A percentile compares a stretch with the other conserved stretches of the same genome.
These are phyloP conservation scores for Prunella himalayana DNA, from an alignment of 2,113 vertebrate species.

Conservation along the genomic window DNA sequence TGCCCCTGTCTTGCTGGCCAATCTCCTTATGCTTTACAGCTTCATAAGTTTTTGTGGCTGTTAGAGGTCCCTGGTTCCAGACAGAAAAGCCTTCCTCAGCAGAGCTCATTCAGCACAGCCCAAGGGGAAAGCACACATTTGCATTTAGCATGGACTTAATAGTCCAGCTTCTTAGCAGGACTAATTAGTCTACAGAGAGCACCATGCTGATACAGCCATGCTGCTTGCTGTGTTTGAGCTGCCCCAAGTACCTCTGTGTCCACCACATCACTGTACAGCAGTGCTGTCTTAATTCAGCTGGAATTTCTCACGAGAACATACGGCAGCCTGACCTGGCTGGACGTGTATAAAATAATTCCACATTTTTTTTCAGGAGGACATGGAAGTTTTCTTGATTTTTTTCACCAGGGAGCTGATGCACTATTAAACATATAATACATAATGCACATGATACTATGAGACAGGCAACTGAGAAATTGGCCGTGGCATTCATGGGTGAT, in stretches of 20 bases:
- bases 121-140: not conserved
- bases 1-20: not conserved
- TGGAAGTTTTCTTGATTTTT: slow-evolving; percentile 2
- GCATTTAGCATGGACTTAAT: not conserved
- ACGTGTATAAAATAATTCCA: slow-evolving; percentile 12
- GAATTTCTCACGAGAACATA: not conserved
- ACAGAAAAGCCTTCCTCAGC: not conserved
- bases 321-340: not conserved
- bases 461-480: not conserved
- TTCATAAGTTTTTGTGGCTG: not conserved
- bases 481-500: not conserved
- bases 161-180: not conserved
- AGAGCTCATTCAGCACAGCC: not conserved
- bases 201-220: not conserved
- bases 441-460: not conserved
- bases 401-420: not conserved
- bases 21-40: not conserved
- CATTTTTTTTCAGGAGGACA: not conserved
- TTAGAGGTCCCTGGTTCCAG: not conserved
- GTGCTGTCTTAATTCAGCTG: not conserved
- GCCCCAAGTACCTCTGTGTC: not conserved
- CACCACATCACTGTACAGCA: fast-evolving
- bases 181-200: slow-evolving; percentile 32
- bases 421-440: slow-evolving; percentile 19
- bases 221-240: not conserved